phyloP scores from a whole-genome alignment of 2,888 invertebrate genomes.

The Yponomeuta plumbellus region DNA sequence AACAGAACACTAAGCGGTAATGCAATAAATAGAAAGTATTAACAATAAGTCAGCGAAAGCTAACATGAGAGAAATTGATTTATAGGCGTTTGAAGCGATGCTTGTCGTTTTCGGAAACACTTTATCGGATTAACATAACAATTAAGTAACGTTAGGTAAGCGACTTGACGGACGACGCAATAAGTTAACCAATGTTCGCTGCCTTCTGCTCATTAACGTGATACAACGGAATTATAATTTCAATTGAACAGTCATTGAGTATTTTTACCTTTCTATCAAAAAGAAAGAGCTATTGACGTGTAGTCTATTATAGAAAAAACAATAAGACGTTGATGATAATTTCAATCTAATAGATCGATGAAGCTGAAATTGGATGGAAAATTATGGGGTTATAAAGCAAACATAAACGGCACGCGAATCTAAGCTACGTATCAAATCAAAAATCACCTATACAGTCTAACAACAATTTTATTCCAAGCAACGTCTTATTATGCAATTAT shows the following conservation, averaged over 20 bases:
- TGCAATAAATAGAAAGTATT: conserved; percentile 72
- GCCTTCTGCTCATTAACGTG: neutral
- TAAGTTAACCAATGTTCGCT: neutral
- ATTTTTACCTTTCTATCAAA: neutral
- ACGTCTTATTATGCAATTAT: conserved; percentile 35
- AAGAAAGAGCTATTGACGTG: neutral
- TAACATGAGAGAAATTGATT: conserved; percentile 70
- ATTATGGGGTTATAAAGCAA: no score
- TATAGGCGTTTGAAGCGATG: conserved; percentile 47
- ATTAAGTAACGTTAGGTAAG: conserved; percentile 65
- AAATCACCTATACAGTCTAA: neutral
- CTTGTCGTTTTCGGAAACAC: conserved; percentile 68
- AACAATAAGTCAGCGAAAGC: conserved; percentile 73
- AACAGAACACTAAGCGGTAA: conserved; percentile 39
- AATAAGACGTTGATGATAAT: no score
- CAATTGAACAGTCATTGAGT: neutral
- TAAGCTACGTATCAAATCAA: neutral
- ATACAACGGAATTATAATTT: neutral
- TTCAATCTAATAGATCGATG: no score
- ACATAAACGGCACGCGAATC: neutral
- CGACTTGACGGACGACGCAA: conserved; percentile 36
- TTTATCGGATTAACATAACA: conserved; percentile 68
- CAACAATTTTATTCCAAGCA: conserved; percentile 15
- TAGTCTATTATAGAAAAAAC: neutral
- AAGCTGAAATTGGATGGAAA: neutral